phyloP scores from a whole-genome alignment of 2,113 vertebrate genomes.

The Colinus virginianus region DNA sequence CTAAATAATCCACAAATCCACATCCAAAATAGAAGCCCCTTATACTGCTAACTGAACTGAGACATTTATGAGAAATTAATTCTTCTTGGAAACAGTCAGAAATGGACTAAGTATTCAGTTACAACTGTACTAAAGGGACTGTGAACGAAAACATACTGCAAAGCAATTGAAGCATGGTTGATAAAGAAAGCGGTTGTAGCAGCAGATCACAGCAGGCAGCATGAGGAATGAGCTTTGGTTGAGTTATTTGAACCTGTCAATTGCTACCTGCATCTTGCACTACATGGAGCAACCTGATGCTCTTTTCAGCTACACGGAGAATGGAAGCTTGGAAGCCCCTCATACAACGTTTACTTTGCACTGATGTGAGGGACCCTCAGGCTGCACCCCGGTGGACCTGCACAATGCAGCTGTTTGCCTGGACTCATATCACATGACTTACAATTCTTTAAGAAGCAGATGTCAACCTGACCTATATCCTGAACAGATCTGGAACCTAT shows the following conservation, averaged over 20 bases:
- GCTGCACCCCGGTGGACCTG: neutral
- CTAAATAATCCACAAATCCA: neutral
- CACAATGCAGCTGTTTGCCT: neutral
- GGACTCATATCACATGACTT: neutral
- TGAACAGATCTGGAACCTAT: neutral
- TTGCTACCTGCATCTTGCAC: neutral
- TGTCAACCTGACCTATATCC: neutral
- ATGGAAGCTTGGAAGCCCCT: neutral
- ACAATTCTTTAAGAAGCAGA: neutral
- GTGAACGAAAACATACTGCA: neutral
- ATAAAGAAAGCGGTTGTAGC: neutral
- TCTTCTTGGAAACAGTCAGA: neutral
- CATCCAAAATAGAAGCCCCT: neutral
- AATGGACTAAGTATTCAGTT: neutral
- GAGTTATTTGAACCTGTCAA: neutral
- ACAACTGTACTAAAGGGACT: neutral
- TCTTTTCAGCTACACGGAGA: neutral
- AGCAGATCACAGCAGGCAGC: neutral
- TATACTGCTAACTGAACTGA: neutral
- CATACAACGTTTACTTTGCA: neutral
- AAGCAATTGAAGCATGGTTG: neutral
- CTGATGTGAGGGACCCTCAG: neutral
- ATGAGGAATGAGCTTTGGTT: neutral
- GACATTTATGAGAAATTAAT: neutral
- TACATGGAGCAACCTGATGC: neutral